Conservation (phyloP, 1,140 invertebrate genomes). For the Brachionus koreanus region DNA sequence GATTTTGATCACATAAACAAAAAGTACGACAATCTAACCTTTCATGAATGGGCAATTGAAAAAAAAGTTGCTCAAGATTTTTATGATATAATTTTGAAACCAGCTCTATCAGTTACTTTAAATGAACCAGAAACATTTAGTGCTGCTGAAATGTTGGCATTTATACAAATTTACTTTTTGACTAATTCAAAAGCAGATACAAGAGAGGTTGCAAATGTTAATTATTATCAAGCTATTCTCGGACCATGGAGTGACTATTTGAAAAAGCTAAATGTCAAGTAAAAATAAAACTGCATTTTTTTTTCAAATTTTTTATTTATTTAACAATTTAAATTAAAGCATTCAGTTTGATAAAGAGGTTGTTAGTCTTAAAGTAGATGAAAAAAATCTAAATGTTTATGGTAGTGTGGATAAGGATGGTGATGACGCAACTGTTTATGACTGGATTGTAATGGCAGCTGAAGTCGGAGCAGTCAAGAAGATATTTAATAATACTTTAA, state of each 20-base stretch:
- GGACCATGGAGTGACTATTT: constrained; percentile 43
- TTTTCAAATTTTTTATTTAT: too few species aligned
- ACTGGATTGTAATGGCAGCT: constrained; percentile 12
- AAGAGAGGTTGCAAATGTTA: constrained; percentile 33
- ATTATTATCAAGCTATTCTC: constrained; percentile 41
- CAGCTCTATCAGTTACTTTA: constrained; percentile 43
- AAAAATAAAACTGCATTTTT: background rate
- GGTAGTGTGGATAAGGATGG: background rate
- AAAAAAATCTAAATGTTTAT: constrained; percentile 1
- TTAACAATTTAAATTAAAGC: background rate
- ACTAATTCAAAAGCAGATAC: constrained; percentile 42
- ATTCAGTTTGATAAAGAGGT: background rate
- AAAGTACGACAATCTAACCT: constrained; percentile 44
- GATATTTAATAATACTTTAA: constrained; percentile 19
- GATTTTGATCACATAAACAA: constrained; percentile 41
- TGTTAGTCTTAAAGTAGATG: background rate
- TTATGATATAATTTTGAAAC: constrained; percentile 45
- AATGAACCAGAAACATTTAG: constrained; percentile 44
- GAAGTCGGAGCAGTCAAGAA: constrained; percentile 36
- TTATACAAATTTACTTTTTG: constrained; percentile 45
- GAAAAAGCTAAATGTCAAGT: constrained; percentile 6
- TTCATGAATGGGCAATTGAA: constrained; percentile 35
- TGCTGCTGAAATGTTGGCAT: constrained; percentile 45
- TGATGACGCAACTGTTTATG: constrained; percentile 34
- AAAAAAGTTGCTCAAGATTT: constrained; percentile 40